A percentile compares a stretch with the other conserved stretches of the same genome.
Evolutionary conservation across 1,140 invertebrate genomes (phyloP).

Genomic region (Polyergus mexicanus): DNA sequence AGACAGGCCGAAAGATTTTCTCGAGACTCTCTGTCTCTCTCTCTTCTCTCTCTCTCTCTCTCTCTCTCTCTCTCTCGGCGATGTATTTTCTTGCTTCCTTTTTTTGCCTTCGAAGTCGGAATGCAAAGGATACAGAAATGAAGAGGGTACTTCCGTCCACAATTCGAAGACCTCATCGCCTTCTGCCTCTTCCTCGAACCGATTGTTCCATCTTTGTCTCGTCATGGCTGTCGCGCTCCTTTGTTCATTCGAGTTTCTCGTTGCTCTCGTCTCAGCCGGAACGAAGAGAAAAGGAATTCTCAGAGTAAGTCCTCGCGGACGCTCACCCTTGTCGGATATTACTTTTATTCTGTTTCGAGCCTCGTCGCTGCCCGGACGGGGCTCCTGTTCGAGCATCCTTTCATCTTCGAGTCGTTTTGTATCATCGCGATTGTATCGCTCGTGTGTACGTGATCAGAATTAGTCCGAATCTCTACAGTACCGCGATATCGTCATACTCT

Average conservation of each 20-base stretch:
- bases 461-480: constrained; percentile 27
- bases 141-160: constrained; percentile 52
- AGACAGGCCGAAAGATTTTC: constrained; percentile 48
- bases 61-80: constrained; percentile 16
- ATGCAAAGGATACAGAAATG: constrained; percentile 69
- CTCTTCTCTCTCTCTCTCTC: too few species aligned
- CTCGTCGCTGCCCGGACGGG: constrained; percentile 32
- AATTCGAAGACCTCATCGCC: constrained; percentile 72
- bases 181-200: constrained; percentile 35
- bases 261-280: constrained; percentile 51
- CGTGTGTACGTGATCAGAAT: constrained; percentile 66
- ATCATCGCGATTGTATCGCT: constrained; percentile 49
- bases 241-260: constrained; percentile 66
- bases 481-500: background rate
- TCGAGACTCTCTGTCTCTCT: constrained; percentile 15
- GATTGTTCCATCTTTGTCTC: constrained; percentile 65
- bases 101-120: constrained; percentile 44
- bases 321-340: constrained; percentile 35
- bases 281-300: constrained; percentile 30
- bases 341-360: constrained; percentile 65
- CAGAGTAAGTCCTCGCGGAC: constrained; percentile 51
- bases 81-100: constrained; percentile 30
- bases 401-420: constrained; percentile 68
- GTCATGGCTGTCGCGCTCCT: constrained; percentile 63
- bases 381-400: constrained; percentile 64